Evolutionary conservation across 2,113 vertebrate species (phyloP).

Genomic region (Engraulis encrasicolus): DNA sequence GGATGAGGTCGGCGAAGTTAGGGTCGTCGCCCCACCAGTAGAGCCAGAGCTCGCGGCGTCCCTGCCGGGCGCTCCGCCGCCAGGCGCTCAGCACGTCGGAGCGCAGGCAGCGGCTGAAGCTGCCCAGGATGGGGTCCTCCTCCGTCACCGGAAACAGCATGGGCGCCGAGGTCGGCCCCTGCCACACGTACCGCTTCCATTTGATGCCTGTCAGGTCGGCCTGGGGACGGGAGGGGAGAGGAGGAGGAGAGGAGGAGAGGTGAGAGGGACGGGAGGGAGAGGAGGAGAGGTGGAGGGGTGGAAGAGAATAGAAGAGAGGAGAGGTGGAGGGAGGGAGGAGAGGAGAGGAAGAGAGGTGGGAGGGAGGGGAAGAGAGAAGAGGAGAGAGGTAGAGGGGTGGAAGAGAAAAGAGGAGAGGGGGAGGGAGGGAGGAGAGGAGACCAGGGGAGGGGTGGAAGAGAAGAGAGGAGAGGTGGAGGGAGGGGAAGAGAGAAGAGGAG

Average conservation of each 20-base stretch:
- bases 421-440: neutral
- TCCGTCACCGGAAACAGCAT: constrained; percentile 96
- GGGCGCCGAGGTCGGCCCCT: constrained; percentile 94
- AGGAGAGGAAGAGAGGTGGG: too few species aligned
- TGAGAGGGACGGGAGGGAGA: neutral
- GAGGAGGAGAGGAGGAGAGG: constrained; percentile 11
- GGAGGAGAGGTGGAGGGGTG: neutral
- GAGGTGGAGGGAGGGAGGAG: neutral
- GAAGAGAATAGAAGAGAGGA: neutral
- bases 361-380: neutral
- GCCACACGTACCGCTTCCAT: constrained; percentile 97
- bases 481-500: constrained; percentile 22
- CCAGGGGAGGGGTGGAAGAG: constrained; percentile 21
- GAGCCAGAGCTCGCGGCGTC: constrained; percentile 94
- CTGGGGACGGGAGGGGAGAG: constrained; percentile 62
- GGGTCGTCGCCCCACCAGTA: constrained; percentile 99
- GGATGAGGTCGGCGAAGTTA: constrained; percentile 93
- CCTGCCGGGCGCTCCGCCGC: constrained; percentile 90
- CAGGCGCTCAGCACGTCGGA: constrained; percentile 94
- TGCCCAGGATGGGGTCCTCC: constrained; percentile 97
- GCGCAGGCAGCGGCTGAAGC: constrained; percentile 96
- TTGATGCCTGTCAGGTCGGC: constrained; percentile 98
- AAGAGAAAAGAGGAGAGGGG: too few species aligned
- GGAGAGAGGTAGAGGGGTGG: too few species aligned
- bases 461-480: neutral